These are phyloP conservation scores for Drosophila quinaria DNA, from an alignment of 2,888 invertebrate species.

Conservation along the genomic window DNA sequence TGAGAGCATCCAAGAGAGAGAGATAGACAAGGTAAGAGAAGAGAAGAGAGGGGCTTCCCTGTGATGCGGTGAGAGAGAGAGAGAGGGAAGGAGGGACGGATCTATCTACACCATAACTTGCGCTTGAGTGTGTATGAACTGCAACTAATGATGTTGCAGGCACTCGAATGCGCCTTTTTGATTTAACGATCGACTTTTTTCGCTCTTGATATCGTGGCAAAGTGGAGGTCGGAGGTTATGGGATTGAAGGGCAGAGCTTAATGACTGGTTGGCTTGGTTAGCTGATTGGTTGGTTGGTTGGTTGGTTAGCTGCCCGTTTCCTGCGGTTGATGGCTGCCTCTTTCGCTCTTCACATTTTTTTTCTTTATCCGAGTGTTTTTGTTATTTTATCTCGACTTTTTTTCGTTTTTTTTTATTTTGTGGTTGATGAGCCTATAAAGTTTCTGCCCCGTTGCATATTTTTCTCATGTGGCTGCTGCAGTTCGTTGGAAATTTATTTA, in stretches of 20 bases:
- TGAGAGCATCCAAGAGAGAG: constrained; percentile 13
- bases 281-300: constrained; percentile 42
- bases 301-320: constrained; percentile 51
- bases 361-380: constrained; percentile 22
- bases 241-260: constrained; percentile 46
- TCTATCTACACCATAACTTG: constrained; percentile 74
- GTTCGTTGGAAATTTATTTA: constrained; percentile 47
- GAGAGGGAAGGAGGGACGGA: not conserved
- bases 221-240: constrained; percentile 1
- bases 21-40: not conserved
- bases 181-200: constrained; percentile 79
- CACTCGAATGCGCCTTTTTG: constrained; percentile 80
- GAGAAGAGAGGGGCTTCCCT: not conserved
- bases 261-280: constrained; percentile 72
- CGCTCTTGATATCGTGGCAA: constrained; percentile 39
- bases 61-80: not conserved
- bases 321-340: constrained; percentile 64
- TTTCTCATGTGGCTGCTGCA: constrained; percentile 25
- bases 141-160: constrained; percentile 83
- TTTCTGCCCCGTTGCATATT: constrained; percentile 55
- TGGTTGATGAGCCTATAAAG: constrained; percentile 62
- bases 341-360: constrained; percentile 46
- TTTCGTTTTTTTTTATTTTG: constrained; percentile 11
- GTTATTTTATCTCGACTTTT: constrained; percentile 9
- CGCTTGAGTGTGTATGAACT: constrained; percentile 81